These are phyloP conservation scores for Eustalomyia histrio DNA, from an alignment of 2,888 invertebrate genomes.

Conservation along the genomic window DNA sequence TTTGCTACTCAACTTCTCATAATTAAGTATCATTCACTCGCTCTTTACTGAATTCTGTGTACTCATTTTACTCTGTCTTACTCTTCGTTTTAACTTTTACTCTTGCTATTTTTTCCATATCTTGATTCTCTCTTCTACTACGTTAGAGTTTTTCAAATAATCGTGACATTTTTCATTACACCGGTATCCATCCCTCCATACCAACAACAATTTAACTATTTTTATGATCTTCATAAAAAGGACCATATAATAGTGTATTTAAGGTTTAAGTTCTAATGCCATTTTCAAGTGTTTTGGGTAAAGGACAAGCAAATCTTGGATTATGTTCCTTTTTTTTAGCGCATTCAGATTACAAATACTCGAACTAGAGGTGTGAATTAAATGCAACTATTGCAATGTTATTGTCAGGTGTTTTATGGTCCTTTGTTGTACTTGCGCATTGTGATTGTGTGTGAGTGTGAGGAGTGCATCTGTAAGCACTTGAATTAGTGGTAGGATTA, in stretches of 20 bases:
- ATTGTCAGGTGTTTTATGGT: slow-evolving; percentile 9
- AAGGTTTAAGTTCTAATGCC: slow-evolving; percentile 34
- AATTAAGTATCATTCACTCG: background rate
- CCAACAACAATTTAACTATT: background rate
- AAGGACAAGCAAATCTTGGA: too few species aligned
- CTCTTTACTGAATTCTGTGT: background rate
- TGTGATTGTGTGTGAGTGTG: slow-evolving; percentile 1
- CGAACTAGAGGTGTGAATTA: too few species aligned
- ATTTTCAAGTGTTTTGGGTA: too few species aligned
- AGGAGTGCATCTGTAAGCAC: slow-evolving; percentile 23
- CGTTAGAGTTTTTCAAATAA: slow-evolving; percentile 61
- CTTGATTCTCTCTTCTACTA: background rate
- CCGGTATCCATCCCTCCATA: slow-evolving; percentile 36
- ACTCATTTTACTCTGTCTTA: background rate
- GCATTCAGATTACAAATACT: too few species aligned
- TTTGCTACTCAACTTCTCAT: background rate
- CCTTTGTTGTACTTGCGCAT: slow-evolving; percentile 45
- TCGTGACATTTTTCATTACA: slow-evolving; percentile 55
- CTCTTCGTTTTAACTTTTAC: background rate
- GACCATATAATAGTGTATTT: background rate
- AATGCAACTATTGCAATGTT: too few species aligned
- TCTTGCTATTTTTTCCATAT: background rate
- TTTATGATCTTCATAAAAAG: slow-evolving; percentile 25
- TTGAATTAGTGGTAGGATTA: slow-evolving; percentile 13
- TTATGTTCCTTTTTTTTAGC: too few species aligned